Evolutionary conservation across 2,113 vertebrate species (phyloP), one percentile per base, ranked within the genome.

Genomic region (Pungitius pungitius): DNA sequence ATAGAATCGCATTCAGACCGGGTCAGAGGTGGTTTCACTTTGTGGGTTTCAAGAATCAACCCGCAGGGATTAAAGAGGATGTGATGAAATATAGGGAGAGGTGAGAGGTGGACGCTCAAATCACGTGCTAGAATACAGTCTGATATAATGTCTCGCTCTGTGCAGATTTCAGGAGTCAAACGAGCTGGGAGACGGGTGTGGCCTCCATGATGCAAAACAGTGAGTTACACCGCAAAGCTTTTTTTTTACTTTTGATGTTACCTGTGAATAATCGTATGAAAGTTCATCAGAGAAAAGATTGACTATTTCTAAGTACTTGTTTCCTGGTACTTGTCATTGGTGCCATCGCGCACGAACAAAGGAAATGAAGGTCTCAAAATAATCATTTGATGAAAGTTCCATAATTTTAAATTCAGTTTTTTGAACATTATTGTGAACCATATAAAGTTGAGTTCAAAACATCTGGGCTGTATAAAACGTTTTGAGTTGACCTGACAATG

Each of bases 161-260:
- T 95, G 81, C 94, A 99, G 97, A 97, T 91, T 92, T 94, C 94
- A 92, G 90, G 90, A 95, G 92, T 90, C 94, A 93, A 91, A 86
- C 94, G 85, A 95, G 94, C 94, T 96, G 97, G 97, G 96, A 98
- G 90, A 94, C 89, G 22, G 94, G 90, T 59, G 95, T 95, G 86
- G 91, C 94, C 86, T 94, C 92, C 93, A 97, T 92, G 91, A 99
- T 98, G 96, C 97, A 98, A 94, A 99, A 97, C 92, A 94, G 94
- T 94, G 90, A 94, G 93, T 93, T 69, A 49, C 51, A 59, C 64
- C 56, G 42, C 8, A 13, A 37, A 35, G 30, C 15, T 27, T 12
- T 22, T 26, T 30, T 17, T 17, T 11, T 62, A 20, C 3, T 15
- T 73, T 56, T 45, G 6, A 15, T 77, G 3, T 66, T 27, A 8